Conservation (phyloP, 2,888 invertebrate genomes). For the Argynnis bischoffii region DNA sequence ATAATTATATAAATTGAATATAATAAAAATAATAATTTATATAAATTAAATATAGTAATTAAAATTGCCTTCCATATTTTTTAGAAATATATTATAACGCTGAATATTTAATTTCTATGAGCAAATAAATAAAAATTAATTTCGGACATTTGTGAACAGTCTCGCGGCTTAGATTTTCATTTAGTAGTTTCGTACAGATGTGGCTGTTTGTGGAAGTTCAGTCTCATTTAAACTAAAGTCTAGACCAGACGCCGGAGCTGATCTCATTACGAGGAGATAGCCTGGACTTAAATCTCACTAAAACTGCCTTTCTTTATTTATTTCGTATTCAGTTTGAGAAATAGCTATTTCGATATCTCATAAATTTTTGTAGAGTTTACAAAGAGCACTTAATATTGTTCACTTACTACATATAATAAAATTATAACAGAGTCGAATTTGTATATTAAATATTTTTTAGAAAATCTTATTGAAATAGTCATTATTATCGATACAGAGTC, state of each 20-base stretch:
- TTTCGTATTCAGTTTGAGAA: background rate
- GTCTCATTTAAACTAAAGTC: background rate
- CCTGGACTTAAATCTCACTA: background rate
- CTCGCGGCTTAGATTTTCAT: constrained; percentile 8
- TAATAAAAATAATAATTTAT: too few relatives aligned
- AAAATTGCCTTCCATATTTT: background rate
- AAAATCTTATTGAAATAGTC: too few relatives aligned
- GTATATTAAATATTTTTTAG: too few relatives aligned
- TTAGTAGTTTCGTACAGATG: background rate
- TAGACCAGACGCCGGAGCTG: background rate
- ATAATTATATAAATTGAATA: too few relatives aligned
- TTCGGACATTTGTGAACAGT: background rate
- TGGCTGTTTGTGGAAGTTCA: background rate
- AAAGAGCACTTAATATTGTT: too few relatives aligned
- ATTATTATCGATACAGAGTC: too few relatives aligned
- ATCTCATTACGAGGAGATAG: constrained; percentile 10
- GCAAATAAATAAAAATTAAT: background rate
- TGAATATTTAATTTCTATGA: background rate
- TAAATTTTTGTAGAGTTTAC: too few relatives aligned
- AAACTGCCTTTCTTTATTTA: constrained; percentile 1
- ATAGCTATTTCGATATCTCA: background rate
- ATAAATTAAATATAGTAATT: too few relatives aligned
- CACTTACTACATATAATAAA: too few relatives aligned
- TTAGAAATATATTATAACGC: background rate
- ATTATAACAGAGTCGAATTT: too few relatives aligned